phyloP scores from a whole-genome alignment of 2,888 invertebrate species.

The Venustoraphidia nigricollis region DNA sequence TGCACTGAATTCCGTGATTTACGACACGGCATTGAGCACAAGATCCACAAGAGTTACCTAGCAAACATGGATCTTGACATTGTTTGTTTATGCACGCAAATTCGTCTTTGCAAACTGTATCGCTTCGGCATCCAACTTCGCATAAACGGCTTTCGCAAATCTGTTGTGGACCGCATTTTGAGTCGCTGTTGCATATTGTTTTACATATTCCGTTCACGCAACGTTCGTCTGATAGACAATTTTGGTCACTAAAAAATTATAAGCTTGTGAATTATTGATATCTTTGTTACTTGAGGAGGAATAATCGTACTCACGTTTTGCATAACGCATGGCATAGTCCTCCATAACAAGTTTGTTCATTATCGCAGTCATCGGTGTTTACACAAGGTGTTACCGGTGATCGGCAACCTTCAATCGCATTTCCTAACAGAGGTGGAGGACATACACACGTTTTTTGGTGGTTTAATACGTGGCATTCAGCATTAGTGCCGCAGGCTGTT shows the following conservation, averaged over 20 bases:
- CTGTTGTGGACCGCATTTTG: conserved; percentile 62
- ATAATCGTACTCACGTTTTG: conserved; percentile 38
- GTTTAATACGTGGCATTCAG: conserved; percentile 50
- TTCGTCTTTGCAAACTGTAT: conserved; percentile 56
- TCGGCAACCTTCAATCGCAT: conserved; percentile 58
- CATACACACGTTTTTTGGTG: conserved; percentile 65
- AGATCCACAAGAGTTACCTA: conserved; percentile 57
- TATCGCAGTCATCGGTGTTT: conserved; percentile 48
- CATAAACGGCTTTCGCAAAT: conserved; percentile 80
- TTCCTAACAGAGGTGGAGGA: conserved; percentile 53
- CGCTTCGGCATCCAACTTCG: conserved; percentile 73
- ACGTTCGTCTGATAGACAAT: conserved; percentile 72
- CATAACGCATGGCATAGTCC: conserved; percentile 65
- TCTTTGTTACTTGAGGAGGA: conserved; percentile 1
- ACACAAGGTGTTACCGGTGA: conserved; percentile 49
- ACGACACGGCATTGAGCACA: conserved; percentile 72
- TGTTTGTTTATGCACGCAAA: conserved; percentile 71
- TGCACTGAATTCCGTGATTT: conserved; percentile 75
- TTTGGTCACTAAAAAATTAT: conserved; percentile 44
- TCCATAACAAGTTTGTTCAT: conserved; percentile 60
- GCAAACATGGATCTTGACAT: conserved; percentile 72
- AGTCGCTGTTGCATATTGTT: conserved; percentile 73
- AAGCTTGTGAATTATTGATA: not conserved
- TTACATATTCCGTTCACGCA: conserved; percentile 73
- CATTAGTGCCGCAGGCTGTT: conserved; percentile 72